Evolutionary conservation across 2,888 invertebrate species (phyloP), one percentile per base, ranked within the genome.

Genomic region (Dicyrtomina minuta): DNA sequence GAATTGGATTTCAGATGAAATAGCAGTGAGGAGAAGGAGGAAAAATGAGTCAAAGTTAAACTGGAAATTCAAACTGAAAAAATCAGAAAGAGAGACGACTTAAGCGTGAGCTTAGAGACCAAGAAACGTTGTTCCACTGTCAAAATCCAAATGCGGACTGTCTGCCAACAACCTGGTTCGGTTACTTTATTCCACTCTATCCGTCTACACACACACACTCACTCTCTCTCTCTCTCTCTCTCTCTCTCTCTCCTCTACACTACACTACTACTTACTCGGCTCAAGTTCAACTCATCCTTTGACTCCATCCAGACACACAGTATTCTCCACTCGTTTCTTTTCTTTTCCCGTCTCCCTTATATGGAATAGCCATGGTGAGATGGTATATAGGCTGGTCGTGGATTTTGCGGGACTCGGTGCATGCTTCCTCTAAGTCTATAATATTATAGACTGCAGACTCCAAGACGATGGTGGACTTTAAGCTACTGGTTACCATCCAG

Each of bases 61-160:
- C 20, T 6, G 53, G 4, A 51, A 53, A 53, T 17, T 17, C 24
- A 22, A 2, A 20, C 17, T 17, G 51, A 17, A 51, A 17, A 51
- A 56, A 26, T 33, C 33, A 33, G 33, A 17, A 20, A 46, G 15
- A 46, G 46, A 13, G 26, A 26, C 27, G 56, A 22, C n/a, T n/a
- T n/a, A n/a, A n/a, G n/a, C n/a, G n/a, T n/a, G 56, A 56, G 13
- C 51, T 22, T 51, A 12, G 22, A n/a, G 51, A 51, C 17, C 33
- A 3, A n/a, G n/a, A 8, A 33, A 33, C 46, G 53, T 4, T 68
- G 53, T 53, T 68, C 20, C 60, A 41, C 68, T 51, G 68, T 68
- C 60, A 46, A 49, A 60, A 60, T 68, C 68, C 60, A 60, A 68
- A 60, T 53, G 60, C 60, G 49, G 53, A 68, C 68, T 68, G 68